Base-by-base conservation (phyloP, 2,888 invertebrate genomes). In the Agrochola circellaris region DNA sequence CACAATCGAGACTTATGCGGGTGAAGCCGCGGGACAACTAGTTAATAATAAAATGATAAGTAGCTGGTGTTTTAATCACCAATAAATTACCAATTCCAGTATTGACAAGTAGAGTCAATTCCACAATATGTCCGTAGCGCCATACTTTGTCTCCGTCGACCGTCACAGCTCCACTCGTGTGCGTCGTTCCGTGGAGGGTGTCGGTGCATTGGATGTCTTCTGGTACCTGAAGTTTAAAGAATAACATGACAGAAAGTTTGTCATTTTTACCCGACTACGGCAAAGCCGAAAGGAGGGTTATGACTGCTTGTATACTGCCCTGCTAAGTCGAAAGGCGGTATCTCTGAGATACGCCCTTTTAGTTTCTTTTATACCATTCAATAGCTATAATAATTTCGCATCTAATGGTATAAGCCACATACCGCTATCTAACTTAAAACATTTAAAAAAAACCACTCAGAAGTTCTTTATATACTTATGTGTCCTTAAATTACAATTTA, bases 111-210 rank as follows among this genome's bases (percentile, higher is more conserved):
- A 98, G 83, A 20, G 92, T 88, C 5, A 97, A 87, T 74, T 98
- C 97, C 5, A 97, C 89, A 9, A 96, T 89, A 85, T 97, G 97
- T 60, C 97, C 97, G 83, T 97, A 98, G 83, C 95, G 93, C 87
- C 97, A 97, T 5, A 90, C 73, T 51, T 93, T 88, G 23, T 91
- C 79, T 72, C 92, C 89, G 1, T 92, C 93, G 5, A 88, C 89
- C 15, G 70, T 82, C 23, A 88, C 51, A 2, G 94, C 92, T 72
- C 92, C 92, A 66, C 97, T 96, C 0, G 95, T 93, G 66, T 97
- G 97, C 0, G 97, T 98, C 30, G 96, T 92, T 0, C 98, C 98
- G 34, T 93, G 93, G 5, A 97, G 89, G 3, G 85, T 81, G 42
- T 96, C 95, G 1, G 88, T 88, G 83, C 95, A 94, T 61, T 92